These are phyloP conservation scores for Pseudorasbora parva DNA, from an alignment of 2,113 vertebrate genomes.

Conservation along the genomic window DNA sequence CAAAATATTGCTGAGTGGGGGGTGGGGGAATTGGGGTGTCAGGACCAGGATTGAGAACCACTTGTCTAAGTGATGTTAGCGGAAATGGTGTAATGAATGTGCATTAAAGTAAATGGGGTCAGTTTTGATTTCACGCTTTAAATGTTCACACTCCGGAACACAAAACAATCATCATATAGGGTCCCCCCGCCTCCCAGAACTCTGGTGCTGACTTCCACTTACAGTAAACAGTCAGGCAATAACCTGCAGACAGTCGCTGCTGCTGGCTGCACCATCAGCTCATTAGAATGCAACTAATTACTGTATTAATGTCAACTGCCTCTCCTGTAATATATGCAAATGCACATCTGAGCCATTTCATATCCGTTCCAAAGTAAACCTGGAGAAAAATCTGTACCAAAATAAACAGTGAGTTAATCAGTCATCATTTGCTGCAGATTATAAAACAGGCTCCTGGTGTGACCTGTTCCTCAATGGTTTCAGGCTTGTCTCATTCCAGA, in stretches of 20 bases:
- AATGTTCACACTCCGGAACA: neutral
- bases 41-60: too few species aligned
- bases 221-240: slow-evolving; percentile 10
- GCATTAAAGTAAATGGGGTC: slow-evolving; percentile 9
- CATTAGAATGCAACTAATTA: slow-evolving; percentile 55
- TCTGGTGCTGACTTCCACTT: neutral
- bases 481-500: neutral
- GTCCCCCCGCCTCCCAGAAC: neutral
- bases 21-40: too few species aligned
- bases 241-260: neutral
- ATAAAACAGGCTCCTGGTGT: slow-evolving; percentile 37
- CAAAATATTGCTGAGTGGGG: too few species aligned
- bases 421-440: slow-evolving; percentile 27
- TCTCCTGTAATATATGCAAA: slow-evolving; percentile 56
- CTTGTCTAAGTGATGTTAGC: neutral
- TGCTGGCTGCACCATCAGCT: slow-evolving; percentile 21
- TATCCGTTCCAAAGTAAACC: slow-evolving; percentile 44
- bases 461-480: neutral
- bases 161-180: slow-evolving; percentile 9
- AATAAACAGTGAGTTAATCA: slow-evolving; percentile 22
- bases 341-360: slow-evolving; percentile 37
- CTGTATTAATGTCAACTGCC: slow-evolving; percentile 52
- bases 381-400: neutral
- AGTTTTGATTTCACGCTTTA: slow-evolving; percentile 2
- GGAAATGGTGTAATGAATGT: neutral